Evolutionary conservation across 1,140 invertebrate species (phyloP).

Genomic region (Aphelinus certus): DNA sequence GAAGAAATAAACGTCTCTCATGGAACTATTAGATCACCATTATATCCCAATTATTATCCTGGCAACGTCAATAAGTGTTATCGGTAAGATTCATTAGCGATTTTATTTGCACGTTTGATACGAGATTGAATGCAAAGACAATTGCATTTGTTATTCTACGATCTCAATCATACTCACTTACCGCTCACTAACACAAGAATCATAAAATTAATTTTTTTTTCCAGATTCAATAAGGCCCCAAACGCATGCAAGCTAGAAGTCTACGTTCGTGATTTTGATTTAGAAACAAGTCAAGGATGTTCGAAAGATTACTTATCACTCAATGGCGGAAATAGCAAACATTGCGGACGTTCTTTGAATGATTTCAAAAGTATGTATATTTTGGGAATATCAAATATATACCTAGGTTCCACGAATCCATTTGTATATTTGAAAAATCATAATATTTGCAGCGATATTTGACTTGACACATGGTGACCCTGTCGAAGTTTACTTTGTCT

Average conservation of each 20-base stretch:
- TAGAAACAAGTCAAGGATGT: conserved; percentile 51
- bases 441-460: conserved; percentile 49
- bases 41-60: conserved; percentile 50
- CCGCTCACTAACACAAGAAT: no score
- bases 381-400: no score
- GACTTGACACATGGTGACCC: conserved; percentile 44
- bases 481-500: conserved; percentile 48
- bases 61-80: conserved; percentile 53
- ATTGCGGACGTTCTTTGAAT: conserved; percentile 53
- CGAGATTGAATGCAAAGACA: no score
- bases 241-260: conserved; percentile 51
- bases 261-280: conserved; percentile 55
- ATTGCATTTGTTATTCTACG: no score
- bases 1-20: conserved; percentile 16
- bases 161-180: no score
- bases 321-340: conserved; percentile 47
- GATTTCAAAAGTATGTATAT: conserved; percentile 51
- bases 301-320: conserved; percentile 55
- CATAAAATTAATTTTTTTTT: conserved; percentile 23
- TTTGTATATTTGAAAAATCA: conserved; percentile 22
- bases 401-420: background rate
- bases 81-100: conserved; percentile 42
- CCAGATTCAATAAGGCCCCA: conserved; percentile 49
- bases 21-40: conserved; percentile 48
- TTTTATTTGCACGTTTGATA: no score